Conservation (phyloP, 2,888 invertebrate species). For the Phania funesta region DNA sequence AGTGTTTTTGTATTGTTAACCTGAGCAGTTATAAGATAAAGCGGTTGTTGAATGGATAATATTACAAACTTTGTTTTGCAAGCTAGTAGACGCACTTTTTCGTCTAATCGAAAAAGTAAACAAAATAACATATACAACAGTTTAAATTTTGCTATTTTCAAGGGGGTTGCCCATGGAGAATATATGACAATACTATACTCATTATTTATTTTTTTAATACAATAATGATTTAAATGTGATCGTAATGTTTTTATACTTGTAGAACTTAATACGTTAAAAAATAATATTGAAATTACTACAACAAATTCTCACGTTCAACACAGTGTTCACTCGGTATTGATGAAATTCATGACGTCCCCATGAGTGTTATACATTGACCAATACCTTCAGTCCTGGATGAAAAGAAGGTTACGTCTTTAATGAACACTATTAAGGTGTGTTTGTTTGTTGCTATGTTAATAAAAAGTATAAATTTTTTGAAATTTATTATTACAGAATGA, state of each 20-base stretch:
- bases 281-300: background rate
- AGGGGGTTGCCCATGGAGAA: background rate
- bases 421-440: too few relatives aligned
- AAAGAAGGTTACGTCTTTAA: too few relatives aligned
- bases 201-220: background rate
- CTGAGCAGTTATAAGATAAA: conserved; percentile 11
- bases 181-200: background rate
- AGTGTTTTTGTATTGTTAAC: background rate
- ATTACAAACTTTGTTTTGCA: conserved; percentile 72
- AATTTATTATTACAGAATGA: too few relatives aligned
- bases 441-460: too few relatives aligned
- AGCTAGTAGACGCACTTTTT: conserved; percentile 71
- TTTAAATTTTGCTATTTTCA: background rate
- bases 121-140: background rate
- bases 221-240: background rate
- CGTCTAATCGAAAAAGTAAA: conserved; percentile 57
- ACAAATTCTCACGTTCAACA: too few relatives aligned
- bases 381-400: too few relatives aligned
- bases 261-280: conserved; percentile 12
- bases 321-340: too few relatives aligned
- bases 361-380: too few relatives aligned
- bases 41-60: conserved; percentile 69
- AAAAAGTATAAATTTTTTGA: too few relatives aligned
- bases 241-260: conserved; percentile 18
- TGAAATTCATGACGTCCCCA: too few relatives aligned